Evolutionary conservation across 2,888 invertebrate genomes (phyloP), one percentile per base, ranked within the genome.

Genomic region (Drosophila quinaria): DNA sequence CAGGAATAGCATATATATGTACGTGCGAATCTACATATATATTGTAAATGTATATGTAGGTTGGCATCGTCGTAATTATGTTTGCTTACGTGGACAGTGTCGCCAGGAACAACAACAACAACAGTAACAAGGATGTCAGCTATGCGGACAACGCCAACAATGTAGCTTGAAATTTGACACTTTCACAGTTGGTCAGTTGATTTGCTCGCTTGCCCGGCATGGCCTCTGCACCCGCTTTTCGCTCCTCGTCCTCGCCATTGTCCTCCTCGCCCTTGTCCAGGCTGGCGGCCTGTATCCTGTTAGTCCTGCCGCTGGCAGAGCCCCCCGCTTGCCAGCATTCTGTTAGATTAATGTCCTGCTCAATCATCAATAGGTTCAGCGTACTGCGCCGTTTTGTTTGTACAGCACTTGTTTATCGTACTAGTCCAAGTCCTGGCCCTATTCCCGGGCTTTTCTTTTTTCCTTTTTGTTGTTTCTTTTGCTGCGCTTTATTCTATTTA

Each of bases 161-260:
- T 89, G 85, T 81, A 88, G 85, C 84, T 76, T 87, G 84, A 84
- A 84, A 89, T 84, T 84, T 84, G 84, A 84, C 84, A 84, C 84
- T 84, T 84, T 84, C 84, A 89, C 84, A 84, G 84, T 84, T 84
- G 84, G 84, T 87, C 84, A 84, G 84, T 87, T 89, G 83, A 89
- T 87, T 84, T 84, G 84, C 56, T 83, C 84, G 75, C 81, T 79
- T 75, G 75, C 60, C 75, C 66, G 70, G 68, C 68, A 51, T 72
- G 50, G 44, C 71, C 81, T 44, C 49, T 62, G 39, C 39, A 15
- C 50, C 31, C 37, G 11, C 35, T 44, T 35, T 3, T 2, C 8
- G 13, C 29, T 19, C 13, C 8, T 2, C 1, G 3, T 17, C 1
- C 17, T n/a, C 13, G 13, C 10, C 33, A 10, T 11, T 33, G 33